Evolutionary conservation across 2,797 vertebrate species (phyloP).

Genomic region (Ataeniobius toweri): DNA sequence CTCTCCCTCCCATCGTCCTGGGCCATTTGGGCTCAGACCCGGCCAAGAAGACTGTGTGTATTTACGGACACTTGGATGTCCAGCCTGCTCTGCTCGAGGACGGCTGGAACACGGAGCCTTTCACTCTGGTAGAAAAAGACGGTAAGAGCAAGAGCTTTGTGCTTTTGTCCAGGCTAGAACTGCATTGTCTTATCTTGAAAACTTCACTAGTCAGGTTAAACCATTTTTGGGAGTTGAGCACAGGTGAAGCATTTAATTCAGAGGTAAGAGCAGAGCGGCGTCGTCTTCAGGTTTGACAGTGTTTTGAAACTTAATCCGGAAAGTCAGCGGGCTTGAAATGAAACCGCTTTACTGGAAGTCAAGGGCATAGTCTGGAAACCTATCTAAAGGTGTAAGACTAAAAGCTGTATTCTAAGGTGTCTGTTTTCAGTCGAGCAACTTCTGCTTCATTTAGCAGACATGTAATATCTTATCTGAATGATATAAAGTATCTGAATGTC

Average conservation of each 20-base stretch:
- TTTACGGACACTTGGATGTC: constrained; percentile 96
- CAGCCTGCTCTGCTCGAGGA: constrained; percentile 91
- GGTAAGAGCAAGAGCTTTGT: constrained; percentile 78
- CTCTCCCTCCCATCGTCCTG: constrained; percentile 91
- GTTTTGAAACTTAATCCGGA: not conserved
- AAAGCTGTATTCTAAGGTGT: not conserved
- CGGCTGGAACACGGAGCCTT: constrained; percentile 96
- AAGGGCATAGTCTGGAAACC: not conserved
- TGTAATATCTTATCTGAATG: constrained; percentile 1
- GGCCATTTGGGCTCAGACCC: constrained; percentile 90
- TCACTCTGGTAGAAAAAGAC: constrained; percentile 91
- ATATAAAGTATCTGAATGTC: not conserved
- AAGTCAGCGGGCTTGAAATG: not conserved
- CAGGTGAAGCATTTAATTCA: not conserved
- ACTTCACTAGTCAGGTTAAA: constrained; percentile 11
- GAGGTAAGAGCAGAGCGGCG: not conserved
- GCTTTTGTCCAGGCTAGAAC: constrained; percentile 32
- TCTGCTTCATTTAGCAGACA: not conserved
- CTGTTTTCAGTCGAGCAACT: not conserved
- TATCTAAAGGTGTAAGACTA: constrained; percentile 15
- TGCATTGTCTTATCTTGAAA: constrained; percentile 35
- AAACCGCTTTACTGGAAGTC: rapidly evolving
- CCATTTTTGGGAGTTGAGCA: not conserved
- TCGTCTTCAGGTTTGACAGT: not conserved
- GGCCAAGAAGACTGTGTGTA: constrained; percentile 91